Evolutionary conservation across 2,888 invertebrate genomes (phyloP).

Genomic region (Podotricha telesiphe): DNA sequence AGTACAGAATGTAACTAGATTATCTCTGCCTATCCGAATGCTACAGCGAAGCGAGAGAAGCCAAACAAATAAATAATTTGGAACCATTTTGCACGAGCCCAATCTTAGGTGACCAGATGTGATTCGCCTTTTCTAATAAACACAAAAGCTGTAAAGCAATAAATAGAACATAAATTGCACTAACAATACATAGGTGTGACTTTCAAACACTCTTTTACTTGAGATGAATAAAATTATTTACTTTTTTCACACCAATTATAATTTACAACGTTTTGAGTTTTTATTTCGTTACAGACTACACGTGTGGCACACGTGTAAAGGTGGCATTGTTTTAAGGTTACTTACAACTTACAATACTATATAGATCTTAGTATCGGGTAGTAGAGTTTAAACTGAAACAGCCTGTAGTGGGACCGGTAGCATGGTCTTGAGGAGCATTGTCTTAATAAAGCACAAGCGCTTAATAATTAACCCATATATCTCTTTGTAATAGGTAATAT

Average conservation of each 20-base stretch:
- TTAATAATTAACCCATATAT: conserved; percentile 34
- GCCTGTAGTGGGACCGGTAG: conserved; percentile 36
- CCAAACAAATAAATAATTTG: neutral
- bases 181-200: conserved; percentile 33
- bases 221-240: neutral
- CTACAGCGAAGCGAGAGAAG: neutral
- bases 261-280: too few relatives aligned
- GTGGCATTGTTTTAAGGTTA: conserved; percentile 62
- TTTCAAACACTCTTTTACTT: conserved; percentile 24
- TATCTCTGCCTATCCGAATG: neutral
- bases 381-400: neutral
- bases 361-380: neutral
- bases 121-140: conserved; percentile 1
- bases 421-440: conserved; percentile 30
- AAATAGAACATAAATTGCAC: conserved; percentile 33
- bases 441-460: conserved; percentile 16
- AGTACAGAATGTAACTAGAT: neutral
- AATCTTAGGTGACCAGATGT: conserved; percentile 19
- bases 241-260: too few relatives aligned
- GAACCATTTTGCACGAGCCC: neutral
- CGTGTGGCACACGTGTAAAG: conserved; percentile 64
- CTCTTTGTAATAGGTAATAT: conserved; percentile 9
- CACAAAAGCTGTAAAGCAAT: conserved; percentile 27
- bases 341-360: conserved; percentile 25
- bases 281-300: conserved; percentile 46